Conservation (phyloP, 2,797 vertebrate genomes). For the Periparus ater region DNA sequence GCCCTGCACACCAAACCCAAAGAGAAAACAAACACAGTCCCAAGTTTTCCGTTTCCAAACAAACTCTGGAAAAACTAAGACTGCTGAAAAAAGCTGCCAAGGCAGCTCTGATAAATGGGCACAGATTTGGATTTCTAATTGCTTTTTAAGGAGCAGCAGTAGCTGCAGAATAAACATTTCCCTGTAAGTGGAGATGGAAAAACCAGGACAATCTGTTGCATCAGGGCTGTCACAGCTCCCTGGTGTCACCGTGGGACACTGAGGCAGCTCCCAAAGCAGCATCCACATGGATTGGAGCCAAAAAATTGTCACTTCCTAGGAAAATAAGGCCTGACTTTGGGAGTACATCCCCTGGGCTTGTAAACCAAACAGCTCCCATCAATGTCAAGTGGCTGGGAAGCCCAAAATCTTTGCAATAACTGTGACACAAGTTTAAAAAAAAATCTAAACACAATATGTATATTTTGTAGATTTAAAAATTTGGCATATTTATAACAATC, state of each 20-base stretch:
- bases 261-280: neutral
- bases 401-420: neutral
- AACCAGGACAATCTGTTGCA: neutral
- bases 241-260: neutral
- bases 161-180: neutral
- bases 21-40: neutral
- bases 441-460: accelerated
- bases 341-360: neutral
- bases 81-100: neutral
- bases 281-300: neutral
- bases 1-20: neutral
- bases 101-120: neutral
- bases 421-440: neutral
- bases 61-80: neutral
- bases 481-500: neutral
- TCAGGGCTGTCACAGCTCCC: neutral
- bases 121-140: neutral
- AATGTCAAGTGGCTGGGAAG: neutral
- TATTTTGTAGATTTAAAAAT: neutral
- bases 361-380: neutral
- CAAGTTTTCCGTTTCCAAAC: neutral
- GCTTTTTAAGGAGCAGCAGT: neutral
- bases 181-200: neutral
- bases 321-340: neutral
- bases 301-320: neutral